phyloP scores from a whole-genome alignment of 2,797 vertebrate species.

The Rachycentron canadum region DNA sequence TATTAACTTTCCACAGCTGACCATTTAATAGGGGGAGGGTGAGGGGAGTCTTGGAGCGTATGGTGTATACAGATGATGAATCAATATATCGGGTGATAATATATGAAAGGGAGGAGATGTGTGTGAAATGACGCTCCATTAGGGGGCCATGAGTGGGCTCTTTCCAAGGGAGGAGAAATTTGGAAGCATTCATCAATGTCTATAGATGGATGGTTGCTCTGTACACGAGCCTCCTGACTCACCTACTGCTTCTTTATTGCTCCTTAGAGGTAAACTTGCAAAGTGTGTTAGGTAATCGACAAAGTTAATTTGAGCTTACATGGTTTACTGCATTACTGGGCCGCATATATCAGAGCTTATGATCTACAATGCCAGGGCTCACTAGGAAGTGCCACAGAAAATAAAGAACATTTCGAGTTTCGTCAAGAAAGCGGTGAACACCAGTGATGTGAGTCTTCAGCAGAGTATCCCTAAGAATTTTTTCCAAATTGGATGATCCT shows the following conservation, averaged over 20 bases:
- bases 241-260: constrained; percentile 28
- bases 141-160: constrained; percentile 54
- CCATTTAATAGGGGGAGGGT: constrained; percentile 64
- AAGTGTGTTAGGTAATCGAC: constrained; percentile 19
- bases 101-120: constrained; percentile 55
- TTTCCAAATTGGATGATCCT: not conserved
- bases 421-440: not conserved
- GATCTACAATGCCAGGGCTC: not conserved
- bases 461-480: not conserved
- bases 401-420: not conserved
- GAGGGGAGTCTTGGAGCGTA: constrained; percentile 43
- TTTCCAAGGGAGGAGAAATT: constrained; percentile 44
- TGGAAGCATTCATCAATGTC: constrained; percentile 31
- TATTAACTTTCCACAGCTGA: constrained; percentile 75
- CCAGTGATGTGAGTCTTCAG: not conserved
- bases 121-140: constrained; percentile 66
- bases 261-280: constrained; percentile 34
- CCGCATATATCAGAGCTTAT: too few relatives aligned
- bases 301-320: constrained; percentile 10
- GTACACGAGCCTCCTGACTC: constrained; percentile 25
- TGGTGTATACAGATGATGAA: constrained; percentile 69
- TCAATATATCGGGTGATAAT: constrained; percentile 80
- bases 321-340: not conserved
- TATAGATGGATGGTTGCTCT: constrained; percentile 45
- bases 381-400: not conserved